Percentiles rank a stretch among this genome's conserved stretches.
phyloP scores from a whole-genome alignment of 1,140 invertebrate genomes.

The Tetragnatha versicolor region DNA sequence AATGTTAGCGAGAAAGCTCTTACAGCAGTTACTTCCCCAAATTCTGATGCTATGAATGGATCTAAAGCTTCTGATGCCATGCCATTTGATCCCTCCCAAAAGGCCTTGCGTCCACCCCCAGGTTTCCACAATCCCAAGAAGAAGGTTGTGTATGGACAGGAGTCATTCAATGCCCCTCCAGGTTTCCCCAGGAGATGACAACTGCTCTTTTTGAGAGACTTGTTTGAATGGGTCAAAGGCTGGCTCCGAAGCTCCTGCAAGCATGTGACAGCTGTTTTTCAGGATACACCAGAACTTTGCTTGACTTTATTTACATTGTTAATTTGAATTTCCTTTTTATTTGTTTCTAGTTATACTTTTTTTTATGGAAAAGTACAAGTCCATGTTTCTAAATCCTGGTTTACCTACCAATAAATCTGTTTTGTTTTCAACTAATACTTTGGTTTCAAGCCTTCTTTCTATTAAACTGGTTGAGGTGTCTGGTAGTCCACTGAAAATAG shows the following conservation, averaged over 20 bases:
- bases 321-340: not conserved
- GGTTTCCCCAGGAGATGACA: conserved; percentile 39
- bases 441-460: too few relatives aligned
- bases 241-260: conserved; percentile 13
- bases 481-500: too few relatives aligned
- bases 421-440: too few relatives aligned
- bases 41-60: too few relatives aligned
- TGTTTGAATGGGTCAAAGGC: conserved; percentile 25
- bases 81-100: not conserved
- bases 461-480: too few relatives aligned
- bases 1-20: too few relatives aligned
- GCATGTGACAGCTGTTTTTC: not conserved
- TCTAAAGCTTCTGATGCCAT: too few relatives aligned
- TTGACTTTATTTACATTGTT: not conserved
- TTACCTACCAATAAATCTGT: too few relatives aligned
- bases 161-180: conserved; percentile 20
- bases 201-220: conserved; percentile 26
- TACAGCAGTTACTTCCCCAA: too few relatives aligned
- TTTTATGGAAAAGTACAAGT: too few relatives aligned
- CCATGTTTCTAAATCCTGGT: too few relatives aligned
- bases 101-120: not conserved
- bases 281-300: not conserved
- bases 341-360: not conserved
- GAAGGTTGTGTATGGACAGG: conserved; percentile 19
- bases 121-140: conserved; percentile 31